Base-by-base conservation (phyloP, 2,113 vertebrate genomes). In the Bos indicus region DNA sequence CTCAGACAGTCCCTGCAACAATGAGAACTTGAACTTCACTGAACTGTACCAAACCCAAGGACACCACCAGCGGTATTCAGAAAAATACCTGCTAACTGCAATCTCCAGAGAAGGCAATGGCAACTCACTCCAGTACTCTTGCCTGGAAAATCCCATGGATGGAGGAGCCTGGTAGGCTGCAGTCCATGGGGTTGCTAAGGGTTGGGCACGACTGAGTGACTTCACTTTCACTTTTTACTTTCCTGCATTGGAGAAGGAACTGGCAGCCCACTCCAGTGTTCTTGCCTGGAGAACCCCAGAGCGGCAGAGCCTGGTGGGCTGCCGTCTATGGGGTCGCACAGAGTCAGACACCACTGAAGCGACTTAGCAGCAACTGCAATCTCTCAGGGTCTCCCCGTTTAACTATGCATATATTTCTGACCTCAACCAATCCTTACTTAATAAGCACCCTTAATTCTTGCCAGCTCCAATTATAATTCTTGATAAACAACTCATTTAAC, bases 271-370 rank as follows among this genome's bases (percentile, higher is more conserved):
- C 60, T 62, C 60, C 60, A 33, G 6, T 62, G 3, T 62, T 62
- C 60, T 15, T 33, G 28, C 60, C 13, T 62, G 6, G 60, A 62
- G 60, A 62, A 62, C 30, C 13, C 60, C 60, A 62, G 60, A 28
- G 28, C 0, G 6, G 60, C 2, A 1, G 28, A 30, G 60, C 13
- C 28, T 62, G 28, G 13, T 62, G 60, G 13, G 60, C 28, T 62
- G 60, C 60, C 28, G 2, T 62, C 14, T 62, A 62, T 30, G 28
- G 60, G 28, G 14, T 62, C 6, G 0, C 6, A 33, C 28, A 30
- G 13, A 33, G 28, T 62, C 0, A 0, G 60, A 62, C 60, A 62
- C 0, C 6, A 62, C 60, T 33, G 60, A 33, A 16, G 28, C 28
- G 30, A 62, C 14, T 62, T 33, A 62, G 60, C 60, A 62, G 60